Conservation (phyloP, 1,140 invertebrate genomes). For the Cydia pomonella region DNA sequence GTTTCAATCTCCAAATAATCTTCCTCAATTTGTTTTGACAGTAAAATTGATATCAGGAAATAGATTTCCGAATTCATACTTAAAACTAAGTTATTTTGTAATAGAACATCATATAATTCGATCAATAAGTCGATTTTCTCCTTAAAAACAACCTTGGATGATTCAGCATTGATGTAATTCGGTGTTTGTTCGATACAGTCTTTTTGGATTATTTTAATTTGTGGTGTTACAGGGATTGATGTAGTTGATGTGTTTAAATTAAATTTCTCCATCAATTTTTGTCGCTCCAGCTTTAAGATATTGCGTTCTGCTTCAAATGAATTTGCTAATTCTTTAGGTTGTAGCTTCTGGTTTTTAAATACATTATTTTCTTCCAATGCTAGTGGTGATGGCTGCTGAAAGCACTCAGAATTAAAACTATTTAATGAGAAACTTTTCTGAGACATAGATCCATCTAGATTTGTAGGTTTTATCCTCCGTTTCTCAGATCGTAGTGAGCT, state of each 20-base stretch:
- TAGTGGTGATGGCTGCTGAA: conserved; percentile 56
- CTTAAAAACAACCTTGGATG: conserved; percentile 54
- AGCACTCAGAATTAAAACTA: conserved; percentile 59
- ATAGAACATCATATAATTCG: conserved; percentile 66
- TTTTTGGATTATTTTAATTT: conserved; percentile 62
- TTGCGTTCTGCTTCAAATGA: conserved; percentile 70
- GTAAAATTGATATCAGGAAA: conserved; percentile 72
- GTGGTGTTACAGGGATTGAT: conserved; percentile 52
- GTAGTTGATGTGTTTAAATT: conserved; percentile 61
- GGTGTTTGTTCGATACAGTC: conserved; percentile 50
- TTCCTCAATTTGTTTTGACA: conserved; percentile 66
- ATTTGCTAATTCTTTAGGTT: conserved; percentile 61
- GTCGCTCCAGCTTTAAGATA: conserved; percentile 70
- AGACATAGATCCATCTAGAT: conserved; percentile 59
- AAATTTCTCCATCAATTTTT: conserved; percentile 78
- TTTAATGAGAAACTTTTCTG: conserved; percentile 67
- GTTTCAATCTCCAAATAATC: conserved; percentile 50
- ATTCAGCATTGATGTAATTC: conserved; percentile 58
- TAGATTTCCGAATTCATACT: conserved; percentile 73
- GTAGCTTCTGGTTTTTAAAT: conserved; percentile 66
- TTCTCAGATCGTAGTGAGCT: conserved; percentile 61
- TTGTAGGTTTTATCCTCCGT: conserved; percentile 74
- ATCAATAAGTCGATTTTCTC: conserved; percentile 67
- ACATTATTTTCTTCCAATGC: conserved; percentile 70
- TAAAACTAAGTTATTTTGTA: conserved; percentile 73